Evolutionary conservation across 2,797 vertebrate species (phyloP), one percentile per base, ranked within the genome.

Genomic region (Rhinatrema bivittatum): DNA sequence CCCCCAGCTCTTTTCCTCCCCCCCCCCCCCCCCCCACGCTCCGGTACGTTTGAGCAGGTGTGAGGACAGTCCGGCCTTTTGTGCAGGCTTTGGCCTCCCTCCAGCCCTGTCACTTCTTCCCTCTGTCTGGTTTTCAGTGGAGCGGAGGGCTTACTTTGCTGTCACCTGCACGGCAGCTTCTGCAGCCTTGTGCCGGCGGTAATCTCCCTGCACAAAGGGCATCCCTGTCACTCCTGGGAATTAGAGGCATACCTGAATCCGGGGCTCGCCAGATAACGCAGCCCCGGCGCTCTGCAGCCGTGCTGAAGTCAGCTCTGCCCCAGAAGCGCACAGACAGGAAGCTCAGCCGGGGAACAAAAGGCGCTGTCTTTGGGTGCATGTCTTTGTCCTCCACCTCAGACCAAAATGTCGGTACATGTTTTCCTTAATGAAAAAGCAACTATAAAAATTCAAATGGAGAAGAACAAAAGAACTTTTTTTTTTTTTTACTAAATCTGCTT

Each of bases 61-160:
- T 75, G 76, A 77, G 70, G 58, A 84, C 79, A 86, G 80, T 65
- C 68, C 22, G 0, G 20, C 31, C 52, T 76, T 79, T 84, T 84
- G 80, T 60, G 34, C 0, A 2, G 66, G 32, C 48, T 34, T 32
- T 72, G 72, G 69, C 68, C 27, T 53, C 28, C 18, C 30, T 73
- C 70, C 79, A 70, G 49, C 41, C 32, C 60, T 68, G 71, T 79
- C 69, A 61, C 8, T 2, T 40, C 30, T 62, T 13, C 55, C 39
- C 50, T 38, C 16, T 20, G 24, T 36, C 14, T 0, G 1, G 50
- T 42, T 53, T 57, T 59, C 52, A 17, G 41, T 34, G 0, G 36
- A 21, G 17, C 37, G 34, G 20, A 2, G 26, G 57, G 54, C 64
- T 62, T 44, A 47, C 22, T 50, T 45, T 53, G 50, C 55, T 72